Evolutionary conservation across 2,113 vertebrate species (phyloP).

Genomic region (Hippolais icterina): DNA sequence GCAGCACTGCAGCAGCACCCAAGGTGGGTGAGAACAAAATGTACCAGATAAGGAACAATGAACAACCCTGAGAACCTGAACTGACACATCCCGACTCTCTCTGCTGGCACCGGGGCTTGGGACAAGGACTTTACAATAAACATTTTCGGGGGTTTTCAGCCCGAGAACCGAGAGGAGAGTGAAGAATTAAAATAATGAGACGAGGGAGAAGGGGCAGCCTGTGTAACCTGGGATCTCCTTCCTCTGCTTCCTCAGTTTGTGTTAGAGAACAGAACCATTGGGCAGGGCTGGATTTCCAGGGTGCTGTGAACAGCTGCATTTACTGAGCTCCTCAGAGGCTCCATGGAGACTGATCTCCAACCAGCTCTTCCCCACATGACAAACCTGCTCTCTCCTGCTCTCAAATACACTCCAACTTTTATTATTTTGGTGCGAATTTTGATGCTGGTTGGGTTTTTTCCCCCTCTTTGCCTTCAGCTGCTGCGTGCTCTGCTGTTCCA

Average conservation of each 20-base stretch:
- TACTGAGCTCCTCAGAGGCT: not conserved
- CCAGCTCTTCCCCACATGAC: not conserved
- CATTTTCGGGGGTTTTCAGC: no score
- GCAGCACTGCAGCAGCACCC: no score
- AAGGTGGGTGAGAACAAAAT: no score
- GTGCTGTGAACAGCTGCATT: not conserved
- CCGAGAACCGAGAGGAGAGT: not conserved
- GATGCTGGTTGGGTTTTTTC: not conserved
- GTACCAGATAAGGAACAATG: no score
- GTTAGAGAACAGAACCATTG: not conserved
- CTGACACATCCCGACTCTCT: no score
- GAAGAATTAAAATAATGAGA: not conserved
- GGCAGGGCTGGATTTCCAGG: not conserved
- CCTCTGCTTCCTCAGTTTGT: rapidly evolving
- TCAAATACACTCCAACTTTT: rapidly evolving
- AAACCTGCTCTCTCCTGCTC: not conserved
- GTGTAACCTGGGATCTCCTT: not conserved
- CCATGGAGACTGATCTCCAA: not conserved
- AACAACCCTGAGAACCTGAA: no score
- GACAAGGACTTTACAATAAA: no score
- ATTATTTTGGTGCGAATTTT: not conserved
- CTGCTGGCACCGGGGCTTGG: no score
- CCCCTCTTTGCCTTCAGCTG: not conserved
- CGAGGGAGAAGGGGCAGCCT: not conserved
- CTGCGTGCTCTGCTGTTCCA: not conserved